A percentile compares a stretch with the other conserved stretches of the same genome.
phyloP scores from a whole-genome alignment of 2,113 vertebrate genomes.

The Hystrix brachyura region DNA sequence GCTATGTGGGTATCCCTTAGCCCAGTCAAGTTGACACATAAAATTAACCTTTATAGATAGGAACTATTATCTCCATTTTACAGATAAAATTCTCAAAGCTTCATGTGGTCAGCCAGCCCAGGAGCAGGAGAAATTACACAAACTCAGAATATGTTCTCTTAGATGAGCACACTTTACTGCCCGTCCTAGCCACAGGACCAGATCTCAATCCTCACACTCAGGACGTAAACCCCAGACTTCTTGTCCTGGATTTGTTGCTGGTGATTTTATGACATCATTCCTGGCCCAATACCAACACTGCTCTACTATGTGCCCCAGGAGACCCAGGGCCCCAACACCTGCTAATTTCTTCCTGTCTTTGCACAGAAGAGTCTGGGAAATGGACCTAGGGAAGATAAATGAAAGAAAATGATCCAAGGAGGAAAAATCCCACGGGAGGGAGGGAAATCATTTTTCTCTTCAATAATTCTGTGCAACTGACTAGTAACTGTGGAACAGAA shows the following conservation, averaged over 20 bases:
- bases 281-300: not conserved
- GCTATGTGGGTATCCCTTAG: not conserved
- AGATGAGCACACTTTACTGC: not conserved
- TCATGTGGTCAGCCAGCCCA: slow-evolving; percentile 7
- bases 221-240: not conserved
- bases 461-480: not conserved
- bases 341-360: slow-evolving; percentile 64
- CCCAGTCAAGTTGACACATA: not conserved
- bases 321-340: slow-evolving; percentile 46
- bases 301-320: not conserved
- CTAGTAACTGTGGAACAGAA: not conserved
- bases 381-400: slow-evolving; percentile 7
- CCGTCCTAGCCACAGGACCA: not conserved
- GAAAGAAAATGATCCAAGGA: slow-evolving; percentile 25
- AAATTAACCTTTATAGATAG: not conserved
- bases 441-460: slow-evolving; percentile 42
- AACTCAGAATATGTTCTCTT: not conserved
- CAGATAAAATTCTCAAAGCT: not conserved
- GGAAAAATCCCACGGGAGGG: not conserved
- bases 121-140: not conserved
- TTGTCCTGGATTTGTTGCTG: slow-evolving; percentile 35
- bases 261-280: slow-evolving; percentile 68
- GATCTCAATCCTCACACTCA: not conserved
- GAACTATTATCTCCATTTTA: not conserved
- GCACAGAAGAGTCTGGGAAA: not conserved